Conservation (phyloP, 2,888 invertebrate species). For the Cecidostiba fungosa region DNA sequence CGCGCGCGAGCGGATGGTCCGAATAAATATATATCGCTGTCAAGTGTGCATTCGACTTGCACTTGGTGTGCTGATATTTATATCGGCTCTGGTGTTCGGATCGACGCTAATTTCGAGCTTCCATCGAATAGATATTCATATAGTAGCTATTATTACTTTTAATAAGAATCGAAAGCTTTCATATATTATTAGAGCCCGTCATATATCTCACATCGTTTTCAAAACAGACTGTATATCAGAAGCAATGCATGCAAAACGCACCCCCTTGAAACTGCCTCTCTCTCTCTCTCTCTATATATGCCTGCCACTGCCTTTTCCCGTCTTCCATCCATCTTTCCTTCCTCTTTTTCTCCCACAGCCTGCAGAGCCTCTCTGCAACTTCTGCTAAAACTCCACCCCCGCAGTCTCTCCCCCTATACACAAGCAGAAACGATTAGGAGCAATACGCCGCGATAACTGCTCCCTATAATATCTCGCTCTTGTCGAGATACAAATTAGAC, state of each 20-base stretch:
- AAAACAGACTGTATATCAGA: constrained; percentile 20
- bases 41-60: constrained; percentile 1
- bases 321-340: constrained; percentile 57
- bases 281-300: too few species aligned
- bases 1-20: not conserved
- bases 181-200: too few species aligned
- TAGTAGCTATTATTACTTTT: too few species aligned
- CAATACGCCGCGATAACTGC: constrained; percentile 79
- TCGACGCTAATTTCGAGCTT: not conserved
- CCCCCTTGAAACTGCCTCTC: not conserved
- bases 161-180: not conserved
- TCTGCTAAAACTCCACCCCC: not conserved
- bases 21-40: not conserved
- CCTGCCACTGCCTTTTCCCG: constrained; percentile 43
- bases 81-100: not conserved
- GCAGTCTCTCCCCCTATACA: constrained; percentile 33
- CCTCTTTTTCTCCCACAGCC: constrained; percentile 32
- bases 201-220: not conserved
- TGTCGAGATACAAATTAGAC: constrained; percentile 77
- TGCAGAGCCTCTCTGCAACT: not conserved
- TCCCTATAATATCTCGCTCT: constrained; percentile 77
- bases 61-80: not conserved
- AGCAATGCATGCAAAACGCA: constrained; percentile 1
- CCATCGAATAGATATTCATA: too few species aligned
- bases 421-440: constrained; percentile 78